These are phyloP conservation scores for Epinotia nisella DNA, from an alignment of 2,888 invertebrate species.

Conservation along the genomic window DNA sequence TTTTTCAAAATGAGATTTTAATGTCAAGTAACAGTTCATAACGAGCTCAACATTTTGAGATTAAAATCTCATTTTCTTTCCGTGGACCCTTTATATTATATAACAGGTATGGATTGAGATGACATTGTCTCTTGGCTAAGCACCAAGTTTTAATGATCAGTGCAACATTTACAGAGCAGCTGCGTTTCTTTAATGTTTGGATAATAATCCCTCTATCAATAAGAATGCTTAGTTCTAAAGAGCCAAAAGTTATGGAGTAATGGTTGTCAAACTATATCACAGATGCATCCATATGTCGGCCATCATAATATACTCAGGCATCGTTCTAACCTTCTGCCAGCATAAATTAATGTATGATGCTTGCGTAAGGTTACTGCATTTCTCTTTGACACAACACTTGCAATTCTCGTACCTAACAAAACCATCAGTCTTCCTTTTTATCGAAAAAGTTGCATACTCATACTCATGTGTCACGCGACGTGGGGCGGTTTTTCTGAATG, in stretches of 20 bases:
- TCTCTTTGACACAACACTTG: background rate
- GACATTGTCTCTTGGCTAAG: no score
- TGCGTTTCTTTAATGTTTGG: no score
- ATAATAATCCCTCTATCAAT: no score
- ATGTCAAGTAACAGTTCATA: no score
- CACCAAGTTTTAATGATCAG: no score
- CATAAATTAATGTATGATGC: background rate
- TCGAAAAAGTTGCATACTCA: background rate
- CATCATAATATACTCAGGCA: background rate
- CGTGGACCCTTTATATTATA: no score
- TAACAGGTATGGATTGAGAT: no score
- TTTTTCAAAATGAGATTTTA: no score
- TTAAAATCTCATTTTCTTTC: no score
- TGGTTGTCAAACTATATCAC: background rate
- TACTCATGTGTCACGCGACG: conserved; percentile 3
- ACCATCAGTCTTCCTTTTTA: background rate
- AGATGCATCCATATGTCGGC: background rate
- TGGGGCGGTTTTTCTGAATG: background rate
- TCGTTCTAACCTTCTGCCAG: conserved; percentile 1
- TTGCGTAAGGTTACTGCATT: background rate
- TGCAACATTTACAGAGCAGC: no score
- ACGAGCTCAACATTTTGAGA: no score
- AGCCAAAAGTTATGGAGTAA: background rate
- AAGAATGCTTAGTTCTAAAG: background rate
- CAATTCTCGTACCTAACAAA: background rate